These are phyloP conservation scores for Amiota communis DNA, from an alignment of 2,888 invertebrate species.

Conservation along the genomic window DNA sequence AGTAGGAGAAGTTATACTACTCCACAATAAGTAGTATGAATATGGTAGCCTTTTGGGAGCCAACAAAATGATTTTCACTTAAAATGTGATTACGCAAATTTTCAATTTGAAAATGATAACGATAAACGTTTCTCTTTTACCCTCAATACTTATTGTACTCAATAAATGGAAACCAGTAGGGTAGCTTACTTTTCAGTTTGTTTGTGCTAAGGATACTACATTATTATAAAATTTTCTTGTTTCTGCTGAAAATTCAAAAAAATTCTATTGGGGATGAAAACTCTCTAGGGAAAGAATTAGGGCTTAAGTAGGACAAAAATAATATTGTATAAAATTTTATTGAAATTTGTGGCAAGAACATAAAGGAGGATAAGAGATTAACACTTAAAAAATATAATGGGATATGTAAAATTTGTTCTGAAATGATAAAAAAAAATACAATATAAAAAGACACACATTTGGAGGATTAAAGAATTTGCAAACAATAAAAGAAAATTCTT, in stretches of 20 bases:
- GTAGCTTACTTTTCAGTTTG: slow-evolving; percentile 3
- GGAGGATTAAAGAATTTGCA: too few relatives aligned
- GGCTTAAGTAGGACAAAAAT: too few relatives aligned
- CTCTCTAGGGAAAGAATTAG: slow-evolving; percentile 9
- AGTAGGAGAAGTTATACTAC: background rate
- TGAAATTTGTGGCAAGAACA: too few relatives aligned
- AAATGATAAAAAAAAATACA: background rate
- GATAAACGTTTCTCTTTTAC: slow-evolving; percentile 49
- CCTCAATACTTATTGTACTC: background rate
- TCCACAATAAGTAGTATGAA: background rate
- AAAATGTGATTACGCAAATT: slow-evolving; percentile 70
- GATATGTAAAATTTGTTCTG: background rate
- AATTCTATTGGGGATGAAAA: background rate
- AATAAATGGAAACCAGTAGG: slow-evolving; percentile 4
- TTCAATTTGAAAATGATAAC: slow-evolving; percentile 66
- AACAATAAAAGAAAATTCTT: too few relatives aligned
- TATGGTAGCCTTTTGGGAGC: background rate
- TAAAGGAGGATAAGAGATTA: too few relatives aligned
- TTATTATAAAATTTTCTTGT: background rate
- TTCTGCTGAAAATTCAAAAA: slow-evolving; percentile 19
- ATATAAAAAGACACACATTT: background rate
- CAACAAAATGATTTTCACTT: slow-evolving; percentile 64
- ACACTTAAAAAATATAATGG: too few relatives aligned
- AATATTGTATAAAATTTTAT: too few relatives aligned
- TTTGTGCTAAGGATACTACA: background rate